Base-by-base conservation (phyloP, 2,113 vertebrate species). In the Caloenas nicobarica region DNA sequence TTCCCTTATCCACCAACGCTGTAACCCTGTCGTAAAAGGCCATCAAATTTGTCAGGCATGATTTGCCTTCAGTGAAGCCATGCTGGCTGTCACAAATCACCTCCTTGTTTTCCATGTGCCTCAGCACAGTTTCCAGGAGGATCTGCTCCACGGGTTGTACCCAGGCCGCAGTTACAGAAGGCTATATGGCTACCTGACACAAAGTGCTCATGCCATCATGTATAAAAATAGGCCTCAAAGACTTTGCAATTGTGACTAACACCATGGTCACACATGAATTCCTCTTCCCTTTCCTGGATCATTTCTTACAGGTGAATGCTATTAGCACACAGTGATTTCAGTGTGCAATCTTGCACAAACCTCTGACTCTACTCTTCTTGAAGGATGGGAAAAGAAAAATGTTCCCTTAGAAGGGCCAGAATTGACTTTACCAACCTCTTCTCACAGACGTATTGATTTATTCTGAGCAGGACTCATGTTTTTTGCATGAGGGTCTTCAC, bases 111-210 rank as follows among this genome's bases (percentile, higher is more conserved):
- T 46, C 44, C 17, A 46, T 46, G 44, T 46, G 44, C 44, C 17
- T 9, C 44, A 46, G 18, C 18, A 19, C 44, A 46, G 18, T 46
- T 19, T 46, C 44, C 44, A 46, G 44, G 44, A 18, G 44, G 44
- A 46, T 46, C 18, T 46, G 44, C 44, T 46, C 44, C 44, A 46
- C 19, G 44, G 19, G 12, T 28, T 40, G 29, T 25, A 56, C 78
- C 28, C 25, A 7, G 34, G 66, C 42, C 31, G 56, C 42, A 40
- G 66, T 57, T 72, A 24, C 21, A 34, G 72, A 46, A 33, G 29
- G 16, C 48, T 15, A 0, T 24, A 23, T 1, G 21, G 46, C 48
- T n/a, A 65, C 29, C 46, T 5, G 13, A 22, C 4, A 22, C 0
- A 4, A 26, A 62, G 33, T 26, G 24, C 42, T 68, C 10, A 4